Evolutionary conservation across 2,113 vertebrate genomes (phyloP).

Genomic region (Pseudorasbora parva): DNA sequence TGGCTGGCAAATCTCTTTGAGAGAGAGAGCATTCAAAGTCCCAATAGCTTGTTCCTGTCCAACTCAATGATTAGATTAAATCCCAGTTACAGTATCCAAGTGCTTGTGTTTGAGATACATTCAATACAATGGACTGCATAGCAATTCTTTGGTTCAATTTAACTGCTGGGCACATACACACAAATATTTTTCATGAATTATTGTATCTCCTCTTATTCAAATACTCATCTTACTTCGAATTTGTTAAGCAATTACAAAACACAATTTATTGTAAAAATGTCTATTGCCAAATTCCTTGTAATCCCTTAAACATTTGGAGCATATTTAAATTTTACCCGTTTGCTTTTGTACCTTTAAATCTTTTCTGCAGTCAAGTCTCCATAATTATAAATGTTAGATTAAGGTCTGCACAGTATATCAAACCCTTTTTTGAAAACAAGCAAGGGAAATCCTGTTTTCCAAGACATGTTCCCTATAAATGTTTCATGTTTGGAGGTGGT

Average conservation of each 20-base stretch:
- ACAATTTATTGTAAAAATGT: not conserved
- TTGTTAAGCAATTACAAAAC: not conserved
- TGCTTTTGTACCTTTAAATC: not conserved
- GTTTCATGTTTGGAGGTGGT: not conserved
- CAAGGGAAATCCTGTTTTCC: slow-evolving; percentile 10
- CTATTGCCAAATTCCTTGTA: not conserved
- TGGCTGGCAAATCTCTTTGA: not conserved
- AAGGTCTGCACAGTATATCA: not conserved
- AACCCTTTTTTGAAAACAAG: not conserved
- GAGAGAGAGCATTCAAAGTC: not conserved
- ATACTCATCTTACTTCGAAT: not conserved
- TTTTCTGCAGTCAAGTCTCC: not conserved
- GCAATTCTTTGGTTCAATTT: not conserved
- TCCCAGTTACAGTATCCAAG: slow-evolving; percentile 1
- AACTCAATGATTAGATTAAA: not conserved
- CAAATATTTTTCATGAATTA: too few species aligned
- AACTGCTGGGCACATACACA: not conserved
- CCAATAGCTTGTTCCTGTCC: not conserved
- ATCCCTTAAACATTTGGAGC: not conserved
- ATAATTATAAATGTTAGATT: not conserved
- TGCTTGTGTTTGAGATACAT: not conserved
- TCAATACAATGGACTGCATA: not conserved
- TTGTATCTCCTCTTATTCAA: not conserved
- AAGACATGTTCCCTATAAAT: not conserved
- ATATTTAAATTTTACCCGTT: not conserved